Evolutionary conservation across 2,113 vertebrate species (phyloP), one percentile per base, ranked within the genome.

Genomic region (Ranitomeya variabilis): DNA sequence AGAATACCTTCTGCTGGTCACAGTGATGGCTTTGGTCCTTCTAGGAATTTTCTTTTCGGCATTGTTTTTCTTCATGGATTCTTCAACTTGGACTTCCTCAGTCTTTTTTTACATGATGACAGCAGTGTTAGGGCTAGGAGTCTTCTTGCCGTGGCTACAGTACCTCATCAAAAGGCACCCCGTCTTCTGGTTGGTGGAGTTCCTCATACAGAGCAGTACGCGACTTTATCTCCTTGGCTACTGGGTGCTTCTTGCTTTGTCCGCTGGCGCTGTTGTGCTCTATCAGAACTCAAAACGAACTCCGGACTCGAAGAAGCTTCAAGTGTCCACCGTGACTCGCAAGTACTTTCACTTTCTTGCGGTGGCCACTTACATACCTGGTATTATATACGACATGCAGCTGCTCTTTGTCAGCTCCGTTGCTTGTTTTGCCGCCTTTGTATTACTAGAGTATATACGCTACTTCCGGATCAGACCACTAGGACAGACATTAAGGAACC

Each of bases 261-360:
- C 95, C 69, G 97, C 97, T 0, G 96, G 95, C 16, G 90, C 92
- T 0, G 91, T 99, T 5, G 98, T 99, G 55, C 78, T 98, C n/a
- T 97, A 96, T 87, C 98, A 99, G 94, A 99, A 99, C 16, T 85
- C 94, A 73, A 95, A 96, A 77, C 94, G 96, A 10, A 94, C 95
- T 0, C 93, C 94, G 0, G 95, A 95, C 78, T 97, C 95, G 64
- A 99, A 99, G 92, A 98, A 99, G 89, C 96, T 97, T 92, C 97
- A 96, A 90, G 97, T 97, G 18, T 97, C 98, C 0, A 97, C 97
- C 0, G 31, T 97, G 2, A 94, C 96, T 86, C 94, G 99, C 73
- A 99, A 99, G 89, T 98, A 97, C 89, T 99, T 99, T 92, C 99
- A 99, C 86, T 94, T 98, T 86, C 96, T 99, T 19, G 95, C 97